Base-by-base conservation (phyloP, 2,797 vertebrate species). In the Vireo griseus region DNA sequence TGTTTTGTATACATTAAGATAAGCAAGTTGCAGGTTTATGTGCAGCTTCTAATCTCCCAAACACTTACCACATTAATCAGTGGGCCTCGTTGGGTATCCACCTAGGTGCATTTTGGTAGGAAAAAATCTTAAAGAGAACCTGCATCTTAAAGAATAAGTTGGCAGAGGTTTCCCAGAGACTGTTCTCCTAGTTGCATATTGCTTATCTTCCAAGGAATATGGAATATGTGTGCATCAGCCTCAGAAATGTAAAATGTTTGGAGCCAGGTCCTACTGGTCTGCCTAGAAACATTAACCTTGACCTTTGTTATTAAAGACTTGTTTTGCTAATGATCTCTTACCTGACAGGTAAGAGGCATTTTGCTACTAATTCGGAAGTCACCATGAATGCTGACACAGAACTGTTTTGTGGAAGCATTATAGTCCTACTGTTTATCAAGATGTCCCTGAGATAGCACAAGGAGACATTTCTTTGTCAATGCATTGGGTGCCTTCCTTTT, bases 401-500 rank as follows among this genome's bases (percentile, higher is more conserved):
- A 37, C 2, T 51, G 9, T 33, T 50, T 24, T 3, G 3, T 75
- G 52, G 59, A 75, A 68, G 15, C 2, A 2, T 37, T 68, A 9
- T 24, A 22, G 31, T 55, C 50, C 65, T 19, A 16, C 22, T 37
- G 12, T 55, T 71, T 40, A 29, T 42, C 11, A 26, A 40, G 57
- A 47, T 1, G 3, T 39, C 25, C 31, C 25, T 20, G 24, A 28
- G n/a, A 21, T 1, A 33, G 35, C 37, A 5, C 20, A 44, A 19
- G 33, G 21, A 12, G n/a, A 16, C 22, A 51, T 3, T 5, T 39
- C 16, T 57, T 69, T 21, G 12, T 24, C 42, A 59, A 28, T 20
- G n/a, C 1, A 0, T 21, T 8, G 15, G 15, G 16, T 59, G 5
- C 39, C n/a, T 63, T 16, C 7, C 45, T 42, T 6, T 16, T 35